phyloP scores from a whole-genome alignment of 2,888 invertebrate species.

The Epicampocera succincta region DNA sequence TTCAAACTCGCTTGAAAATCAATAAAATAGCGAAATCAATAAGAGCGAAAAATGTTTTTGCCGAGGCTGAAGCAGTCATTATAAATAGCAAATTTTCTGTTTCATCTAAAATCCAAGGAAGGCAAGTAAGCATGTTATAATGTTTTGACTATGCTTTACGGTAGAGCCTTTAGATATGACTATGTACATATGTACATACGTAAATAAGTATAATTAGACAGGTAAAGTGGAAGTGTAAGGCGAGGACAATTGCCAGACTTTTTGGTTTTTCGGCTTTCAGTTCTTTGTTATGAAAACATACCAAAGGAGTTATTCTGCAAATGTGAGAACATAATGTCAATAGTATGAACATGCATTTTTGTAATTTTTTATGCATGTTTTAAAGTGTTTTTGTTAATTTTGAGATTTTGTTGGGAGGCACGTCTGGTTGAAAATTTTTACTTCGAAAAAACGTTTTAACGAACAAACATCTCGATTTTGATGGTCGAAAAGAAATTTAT shows the following conservation, averaged over 20 bases:
- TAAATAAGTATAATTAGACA: slow-evolving; percentile 14
- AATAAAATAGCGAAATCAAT: too few relatives aligned
- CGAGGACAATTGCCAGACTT: slow-evolving; percentile 44
- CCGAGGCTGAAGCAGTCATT: slow-evolving; percentile 57
- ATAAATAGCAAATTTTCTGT: slow-evolving; percentile 29
- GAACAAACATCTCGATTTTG: background rate
- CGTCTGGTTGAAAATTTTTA: slow-evolving; percentile 28
- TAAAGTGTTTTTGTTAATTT: slow-evolving; percentile 45
- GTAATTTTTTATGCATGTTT: slow-evolving; percentile 12
- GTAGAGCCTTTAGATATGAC: slow-evolving; percentile 35
- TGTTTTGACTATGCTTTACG: slow-evolving; percentile 30
- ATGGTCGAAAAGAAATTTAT: slow-evolving; percentile 51
- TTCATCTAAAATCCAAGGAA: slow-evolving; percentile 28
- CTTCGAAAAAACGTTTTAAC: slow-evolving; percentile 16
- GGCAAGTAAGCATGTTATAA: slow-evolving; percentile 5
- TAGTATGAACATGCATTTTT: slow-evolving; percentile 17
- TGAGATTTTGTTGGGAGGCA: slow-evolving; percentile 54
- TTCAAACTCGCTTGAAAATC: background rate
- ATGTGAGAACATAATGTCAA: slow-evolving; percentile 61
- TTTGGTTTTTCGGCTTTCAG: slow-evolving; percentile 22
- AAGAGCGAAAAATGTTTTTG: slow-evolving; percentile 54
- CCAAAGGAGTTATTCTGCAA: slow-evolving; percentile 59
- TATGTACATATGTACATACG: too few relatives aligned
- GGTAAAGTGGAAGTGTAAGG: too few relatives aligned
- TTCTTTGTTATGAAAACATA: slow-evolving; percentile 48